These are phyloP conservation scores for Dasysyrphus tricinctus DNA, from an alignment of 2,888 invertebrate species.

Conservation along the genomic window DNA sequence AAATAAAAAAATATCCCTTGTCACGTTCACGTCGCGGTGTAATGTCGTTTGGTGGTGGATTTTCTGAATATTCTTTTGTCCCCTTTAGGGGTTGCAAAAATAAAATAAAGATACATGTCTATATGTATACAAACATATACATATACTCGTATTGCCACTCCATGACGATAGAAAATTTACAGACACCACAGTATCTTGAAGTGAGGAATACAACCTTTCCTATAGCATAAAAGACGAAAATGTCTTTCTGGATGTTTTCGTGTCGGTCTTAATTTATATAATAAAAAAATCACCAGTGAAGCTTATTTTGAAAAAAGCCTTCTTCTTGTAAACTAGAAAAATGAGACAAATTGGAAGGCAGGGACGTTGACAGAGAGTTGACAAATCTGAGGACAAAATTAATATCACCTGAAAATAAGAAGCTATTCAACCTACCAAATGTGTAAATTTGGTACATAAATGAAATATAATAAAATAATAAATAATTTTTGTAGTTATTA, in stretches of 20 bases:
- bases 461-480: no score
- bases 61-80: conserved; percentile 56
- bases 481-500: no score
- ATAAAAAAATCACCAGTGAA: not conserved
- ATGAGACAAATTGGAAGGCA: not conserved
- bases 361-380: not conserved
- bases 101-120: not conserved
- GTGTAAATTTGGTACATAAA: no score
- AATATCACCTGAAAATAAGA: no score
- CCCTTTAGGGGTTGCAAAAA: conserved; percentile 66
- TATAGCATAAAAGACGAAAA: not conserved
- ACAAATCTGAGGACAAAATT: not conserved
- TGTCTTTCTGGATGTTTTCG: not conserved
- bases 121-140: not conserved
- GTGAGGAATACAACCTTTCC: not conserved
- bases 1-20: conserved; percentile 53
- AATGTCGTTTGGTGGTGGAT: conserved; percentile 55
- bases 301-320: not conserved
- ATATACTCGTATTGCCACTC: conserved; percentile 12
- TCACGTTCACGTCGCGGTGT: conserved; percentile 39
- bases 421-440: no score
- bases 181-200: conserved; percentile 1
- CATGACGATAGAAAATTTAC: conserved; percentile 7
- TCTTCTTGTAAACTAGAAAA: not conserved
- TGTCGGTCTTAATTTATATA: conserved; percentile 5